Percentiles rank a stretch among this genome's conserved stretches.
These are phyloP conservation scores for Diplosoma virens DNA, from an alignment of 23 tunicate species.

Conservation along the genomic window DNA sequence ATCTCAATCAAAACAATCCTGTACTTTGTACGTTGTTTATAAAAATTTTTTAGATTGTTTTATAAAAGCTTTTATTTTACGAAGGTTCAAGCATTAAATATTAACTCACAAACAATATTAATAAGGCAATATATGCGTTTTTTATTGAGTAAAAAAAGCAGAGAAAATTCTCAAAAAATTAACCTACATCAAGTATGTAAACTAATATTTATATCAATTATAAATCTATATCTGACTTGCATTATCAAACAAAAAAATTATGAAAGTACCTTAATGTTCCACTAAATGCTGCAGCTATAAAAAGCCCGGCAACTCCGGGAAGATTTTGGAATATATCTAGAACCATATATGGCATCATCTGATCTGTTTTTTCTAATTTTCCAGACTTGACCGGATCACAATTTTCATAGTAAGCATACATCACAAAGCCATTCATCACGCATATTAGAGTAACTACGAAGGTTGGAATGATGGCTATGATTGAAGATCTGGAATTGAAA, in stretches of 20 bases:
- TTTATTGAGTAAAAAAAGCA: not conserved
- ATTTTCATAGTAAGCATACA: constrained; percentile 59
- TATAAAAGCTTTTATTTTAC: too few relatives aligned
- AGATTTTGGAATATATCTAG: constrained; percentile 37
- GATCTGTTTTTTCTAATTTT: constrained; percentile 52
- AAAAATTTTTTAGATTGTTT: too few relatives aligned
- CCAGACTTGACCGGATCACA: constrained; percentile 52
- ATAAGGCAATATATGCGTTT: too few relatives aligned
- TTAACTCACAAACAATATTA: too few relatives aligned
- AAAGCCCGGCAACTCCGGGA: constrained; percentile 57
- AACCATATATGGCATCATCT: constrained; percentile 53
- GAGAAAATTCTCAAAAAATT: not conserved
- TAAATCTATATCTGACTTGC: not conserved
- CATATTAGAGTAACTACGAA: constrained; percentile 4
- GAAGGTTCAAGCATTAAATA: too few relatives aligned
- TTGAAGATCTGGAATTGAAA: constrained; percentile 44
- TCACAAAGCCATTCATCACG: constrained; percentile 38
- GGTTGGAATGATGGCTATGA: constrained; percentile 21
- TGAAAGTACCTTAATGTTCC: constrained; percentile 60
- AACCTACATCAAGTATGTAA: too few relatives aligned
- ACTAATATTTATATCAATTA: not conserved
- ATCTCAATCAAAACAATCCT: too few relatives aligned
- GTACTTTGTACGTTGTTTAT: too few relatives aligned
- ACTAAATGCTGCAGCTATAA: constrained; percentile 52
- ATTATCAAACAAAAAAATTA: not conserved